These are phyloP conservation scores for Epinephelus moara DNA, from an alignment of 2,113 vertebrate species.

Conservation along the genomic window DNA sequence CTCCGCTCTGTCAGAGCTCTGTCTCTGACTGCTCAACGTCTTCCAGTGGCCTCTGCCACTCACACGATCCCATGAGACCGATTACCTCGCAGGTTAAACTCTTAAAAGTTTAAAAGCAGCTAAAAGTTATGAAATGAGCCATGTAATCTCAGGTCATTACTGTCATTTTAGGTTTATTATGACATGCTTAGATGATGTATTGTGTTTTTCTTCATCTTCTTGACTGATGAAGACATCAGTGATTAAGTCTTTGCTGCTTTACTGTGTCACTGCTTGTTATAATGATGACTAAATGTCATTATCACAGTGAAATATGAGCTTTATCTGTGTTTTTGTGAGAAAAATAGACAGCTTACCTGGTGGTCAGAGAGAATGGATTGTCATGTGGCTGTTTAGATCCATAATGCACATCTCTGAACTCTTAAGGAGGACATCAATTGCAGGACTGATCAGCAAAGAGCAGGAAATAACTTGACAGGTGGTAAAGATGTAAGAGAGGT, in stretches of 20 bases:
- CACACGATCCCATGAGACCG: slow-evolving; percentile 18
- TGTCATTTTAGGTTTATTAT: slow-evolving; percentile 45
- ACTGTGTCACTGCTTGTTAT: slow-evolving; percentile 47
- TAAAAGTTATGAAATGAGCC: slow-evolving; percentile 33
- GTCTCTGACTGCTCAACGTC: slow-evolving; percentile 17
- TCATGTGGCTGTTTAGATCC: slow-evolving; percentile 37
- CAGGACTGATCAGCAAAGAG: slow-evolving; percentile 28
- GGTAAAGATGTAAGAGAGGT: slow-evolving; percentile 28
- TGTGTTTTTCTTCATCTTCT: slow-evolving; percentile 40
- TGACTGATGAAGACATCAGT: slow-evolving; percentile 33
- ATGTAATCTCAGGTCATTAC: slow-evolving; percentile 46
- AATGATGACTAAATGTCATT: slow-evolving; percentile 35
- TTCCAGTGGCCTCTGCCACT: slow-evolving; percentile 13
- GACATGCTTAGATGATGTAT: slow-evolving; percentile 28
- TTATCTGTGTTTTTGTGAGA: slow-evolving; percentile 15
- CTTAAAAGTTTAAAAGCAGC: slow-evolving; percentile 37
- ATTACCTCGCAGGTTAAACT: slow-evolving; percentile 65
- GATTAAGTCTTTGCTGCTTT: slow-evolving; percentile 18
- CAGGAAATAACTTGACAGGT: slow-evolving; percentile 46
- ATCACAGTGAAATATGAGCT: slow-evolving; percentile 44
- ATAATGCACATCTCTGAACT: slow-evolving; percentile 23
- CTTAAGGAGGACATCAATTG: slow-evolving; percentile 9
- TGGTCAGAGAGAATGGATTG: background rate
- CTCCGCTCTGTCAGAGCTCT: background rate
- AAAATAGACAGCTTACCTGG: slow-evolving; percentile 37